Conservation (phyloP, 2,797 vertebrate genomes). For the Enteromius viviparus region DNA sequence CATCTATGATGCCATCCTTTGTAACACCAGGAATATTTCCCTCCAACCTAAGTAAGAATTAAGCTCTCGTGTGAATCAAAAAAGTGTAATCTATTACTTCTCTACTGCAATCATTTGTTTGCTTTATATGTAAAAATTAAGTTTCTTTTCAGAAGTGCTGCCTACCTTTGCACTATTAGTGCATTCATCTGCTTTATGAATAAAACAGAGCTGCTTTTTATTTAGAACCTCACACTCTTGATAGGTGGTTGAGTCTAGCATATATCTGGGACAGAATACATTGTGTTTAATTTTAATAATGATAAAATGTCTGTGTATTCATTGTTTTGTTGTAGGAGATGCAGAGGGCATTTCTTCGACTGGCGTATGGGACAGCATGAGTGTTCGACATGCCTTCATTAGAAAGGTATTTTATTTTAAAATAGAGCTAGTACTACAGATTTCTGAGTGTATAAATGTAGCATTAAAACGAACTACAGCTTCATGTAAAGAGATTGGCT, state of each 20-base stretch:
- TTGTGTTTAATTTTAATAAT: too few relatives aligned
- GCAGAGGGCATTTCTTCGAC: conserved; percentile 68
- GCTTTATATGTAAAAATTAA: background rate
- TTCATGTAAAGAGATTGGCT: background rate
- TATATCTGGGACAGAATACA: background rate
- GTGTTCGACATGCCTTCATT: conserved; percentile 89
- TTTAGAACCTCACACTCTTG: background rate
- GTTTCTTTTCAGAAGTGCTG: background rate
- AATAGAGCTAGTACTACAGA: background rate
- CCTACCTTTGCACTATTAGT: background rate
- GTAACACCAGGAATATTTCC: conserved; percentile 22
- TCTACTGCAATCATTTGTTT: background rate
- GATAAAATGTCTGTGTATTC: background rate
- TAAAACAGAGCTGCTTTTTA: background rate
- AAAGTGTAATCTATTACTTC: background rate
- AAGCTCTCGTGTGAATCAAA: background rate
- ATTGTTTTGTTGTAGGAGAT: conserved; percentile 66
- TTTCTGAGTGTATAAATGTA: background rate
- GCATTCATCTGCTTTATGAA: background rate
- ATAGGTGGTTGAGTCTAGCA: background rate
- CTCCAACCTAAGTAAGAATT: conserved; percentile 64
- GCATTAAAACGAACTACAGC: background rate
- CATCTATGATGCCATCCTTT: conserved; percentile 51
- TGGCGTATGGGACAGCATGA: conserved; percentile 80
- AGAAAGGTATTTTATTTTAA: conserved; percentile 77